Evolutionary conservation across 2,888 invertebrate genomes (phyloP), one percentile per base, ranked within the genome.

Genomic region (Osedax frankpressi): DNA sequence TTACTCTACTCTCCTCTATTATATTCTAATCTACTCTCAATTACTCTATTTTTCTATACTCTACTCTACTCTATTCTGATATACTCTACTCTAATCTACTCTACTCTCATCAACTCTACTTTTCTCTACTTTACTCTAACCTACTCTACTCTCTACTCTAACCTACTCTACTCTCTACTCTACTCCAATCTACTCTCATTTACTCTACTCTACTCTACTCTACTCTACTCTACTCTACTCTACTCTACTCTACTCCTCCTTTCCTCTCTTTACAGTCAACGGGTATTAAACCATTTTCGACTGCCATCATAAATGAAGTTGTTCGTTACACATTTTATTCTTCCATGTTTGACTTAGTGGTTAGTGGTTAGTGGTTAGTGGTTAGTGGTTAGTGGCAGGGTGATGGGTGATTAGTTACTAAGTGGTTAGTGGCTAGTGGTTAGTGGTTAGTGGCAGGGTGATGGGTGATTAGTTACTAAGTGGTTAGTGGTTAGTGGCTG

Each of bases 291-390:
- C 27, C 71, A 11, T 62, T 26, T 59, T 71, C 59, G 6, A n/a
- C 27, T 6, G 19, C 71, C 11, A 24, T 75, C 44, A n/a, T 29
- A 14, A 59, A 71, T 2, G 67, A 94, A 86, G 89, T 94, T 72
- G 79, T 90, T 3, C 88, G 92, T 79, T 94, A 93, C 82, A 88
- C 88, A 75, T 89, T 94, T 71, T 88, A 89, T 77, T 88, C 88
- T 1, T 94, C 94, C 0, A 85, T 94, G n/a, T 93, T 94, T 84
- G 94, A 94, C 83, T 88, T 92, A 76, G 92, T 93, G 72, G 88
- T 88, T 83, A 85, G 87, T 84, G 75, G 67, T 63, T n/a, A n/a
- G n/a, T n/a, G n/a, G n/a, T n/a, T n/a, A n/a, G n/a, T n/a, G n/a
- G n/a, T n/a, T n/a, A n/a, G n/a, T n/a, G n/a, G n/a, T n/a, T n/a